These are phyloP conservation scores for Pristionchus maxplancki DNA, from an alignment of 2,888 invertebrate genomes.

Conservation along the genomic window DNA sequence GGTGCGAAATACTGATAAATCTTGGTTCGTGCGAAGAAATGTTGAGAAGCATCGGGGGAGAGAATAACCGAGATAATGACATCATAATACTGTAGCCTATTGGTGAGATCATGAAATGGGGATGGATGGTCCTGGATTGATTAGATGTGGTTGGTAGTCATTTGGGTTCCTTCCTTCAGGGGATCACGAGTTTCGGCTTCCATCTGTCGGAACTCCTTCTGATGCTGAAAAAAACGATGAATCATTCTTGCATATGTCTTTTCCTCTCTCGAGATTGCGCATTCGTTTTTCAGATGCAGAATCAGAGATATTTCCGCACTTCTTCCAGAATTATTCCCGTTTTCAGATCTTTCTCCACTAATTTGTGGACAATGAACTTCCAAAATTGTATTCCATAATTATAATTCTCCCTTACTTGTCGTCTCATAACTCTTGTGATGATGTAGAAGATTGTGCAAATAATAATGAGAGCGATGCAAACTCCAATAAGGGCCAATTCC, in stretches of 20 bases:
- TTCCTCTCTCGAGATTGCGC: background rate
- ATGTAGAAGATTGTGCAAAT: constrained; percentile 44
- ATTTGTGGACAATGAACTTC: no score
- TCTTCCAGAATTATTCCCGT: background rate
- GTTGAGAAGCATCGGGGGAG: background rate
- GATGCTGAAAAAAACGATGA: constrained; percentile 44
- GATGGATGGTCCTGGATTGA: background rate
- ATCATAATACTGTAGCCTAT: background rate
- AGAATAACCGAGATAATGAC: background rate
- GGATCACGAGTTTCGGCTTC: background rate
- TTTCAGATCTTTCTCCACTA: background rate
- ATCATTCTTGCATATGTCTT: constrained; percentile 1
- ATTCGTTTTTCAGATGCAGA: background rate
- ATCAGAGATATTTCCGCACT: background rate
- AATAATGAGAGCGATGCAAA: constrained; percentile 27
- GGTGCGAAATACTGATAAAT: constrained; percentile 10
- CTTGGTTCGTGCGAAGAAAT: background rate
- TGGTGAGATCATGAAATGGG: constrained; percentile 21
- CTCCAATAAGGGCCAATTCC: constrained; percentile 45
- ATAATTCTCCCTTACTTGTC: constrained; percentile 13
- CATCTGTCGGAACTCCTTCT: constrained; percentile 37
- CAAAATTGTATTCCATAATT: background rate
- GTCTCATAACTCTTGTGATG: constrained; percentile 26
- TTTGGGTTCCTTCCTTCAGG: background rate
- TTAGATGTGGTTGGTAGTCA: background rate